These are phyloP conservation scores for Chymomyza procnemis DNA, from an alignment of 2,888 invertebrate species.

Conservation along the genomic window DNA sequence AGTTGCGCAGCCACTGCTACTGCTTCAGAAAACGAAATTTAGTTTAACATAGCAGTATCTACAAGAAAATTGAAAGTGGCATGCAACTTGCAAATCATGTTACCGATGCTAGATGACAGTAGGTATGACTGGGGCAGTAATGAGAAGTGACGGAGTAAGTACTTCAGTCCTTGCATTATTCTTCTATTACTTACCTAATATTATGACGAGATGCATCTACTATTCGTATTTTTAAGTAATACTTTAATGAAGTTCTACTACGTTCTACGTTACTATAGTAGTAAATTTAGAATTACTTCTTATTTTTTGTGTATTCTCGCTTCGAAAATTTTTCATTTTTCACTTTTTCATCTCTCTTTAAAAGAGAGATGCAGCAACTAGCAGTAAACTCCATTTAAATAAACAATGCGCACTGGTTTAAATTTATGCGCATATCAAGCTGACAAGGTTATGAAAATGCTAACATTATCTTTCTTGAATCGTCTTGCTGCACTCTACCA, in stretches of 20 bases:
- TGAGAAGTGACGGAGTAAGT: background rate
- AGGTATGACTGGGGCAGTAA: background rate
- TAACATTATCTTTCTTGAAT: constrained; percentile 41
- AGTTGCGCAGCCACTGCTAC: background rate
- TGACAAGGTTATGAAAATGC: constrained; percentile 72
- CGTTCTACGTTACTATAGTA: too few species aligned
- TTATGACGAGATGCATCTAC: too few species aligned
- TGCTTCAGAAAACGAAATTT: background rate
- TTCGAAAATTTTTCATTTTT: background rate
- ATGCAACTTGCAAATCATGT: background rate
- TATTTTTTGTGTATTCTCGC: background rate
- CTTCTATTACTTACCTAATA: background rate
- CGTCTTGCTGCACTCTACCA: background rate
- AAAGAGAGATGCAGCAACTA: constrained; percentile 1
- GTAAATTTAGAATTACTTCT: too few species aligned
- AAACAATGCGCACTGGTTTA: constrained; percentile 70
- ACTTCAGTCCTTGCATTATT: background rate
- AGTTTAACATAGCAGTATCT: background rate
- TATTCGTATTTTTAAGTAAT: too few species aligned
- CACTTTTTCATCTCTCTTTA: too few species aligned
- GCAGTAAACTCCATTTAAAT: constrained; percentile 56
- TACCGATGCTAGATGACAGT: background rate
- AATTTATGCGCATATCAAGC: constrained; percentile 73
- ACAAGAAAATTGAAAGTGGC: background rate
- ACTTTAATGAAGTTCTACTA: too few species aligned